Conservation (phyloP, 2,113 vertebrate genomes). For the Pterocles orientalis region DNA sequence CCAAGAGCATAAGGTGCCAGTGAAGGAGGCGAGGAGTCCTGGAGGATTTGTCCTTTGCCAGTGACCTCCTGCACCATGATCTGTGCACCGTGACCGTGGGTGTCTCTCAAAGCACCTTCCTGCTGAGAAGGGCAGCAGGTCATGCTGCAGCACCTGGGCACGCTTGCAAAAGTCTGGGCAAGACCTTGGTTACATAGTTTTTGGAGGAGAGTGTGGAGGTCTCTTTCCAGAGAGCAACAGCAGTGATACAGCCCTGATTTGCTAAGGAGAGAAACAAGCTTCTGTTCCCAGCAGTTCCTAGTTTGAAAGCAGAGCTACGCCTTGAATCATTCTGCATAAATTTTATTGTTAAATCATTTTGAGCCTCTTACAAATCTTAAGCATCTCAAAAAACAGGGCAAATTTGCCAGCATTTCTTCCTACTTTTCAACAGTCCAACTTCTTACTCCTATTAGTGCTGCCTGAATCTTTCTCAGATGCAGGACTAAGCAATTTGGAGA, state of each 20-base stretch:
- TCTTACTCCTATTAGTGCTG: not conserved
- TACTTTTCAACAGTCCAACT: not conserved
- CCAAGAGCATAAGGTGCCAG: not conserved
- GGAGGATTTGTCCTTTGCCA: not conserved
- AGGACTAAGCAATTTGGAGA: not conserved
- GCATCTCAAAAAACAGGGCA: not conserved
- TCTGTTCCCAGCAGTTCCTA: not conserved
- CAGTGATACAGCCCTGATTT: not conserved
- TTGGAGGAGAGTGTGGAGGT: not conserved
- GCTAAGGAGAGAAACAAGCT: not conserved
- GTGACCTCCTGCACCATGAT: not conserved
- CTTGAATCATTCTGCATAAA: not conserved
- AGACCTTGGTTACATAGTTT: not conserved
- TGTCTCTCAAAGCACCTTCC: not conserved
- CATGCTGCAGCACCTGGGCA: not conserved
- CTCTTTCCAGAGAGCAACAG: not conserved
- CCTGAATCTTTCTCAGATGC: not conserved
- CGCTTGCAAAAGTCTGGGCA: accelerated
- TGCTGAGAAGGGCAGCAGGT: not conserved
- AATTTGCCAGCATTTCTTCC: not conserved
- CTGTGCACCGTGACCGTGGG: not conserved
- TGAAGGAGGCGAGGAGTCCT: not conserved
- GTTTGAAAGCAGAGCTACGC: not conserved
- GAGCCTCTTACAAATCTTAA: not conserved
- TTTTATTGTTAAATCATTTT: not conserved